A percentile compares a stretch with the other conserved stretches of the same genome.
Conservation (phyloP, 2,113 vertebrate species). For the Falco punctatus region DNA sequence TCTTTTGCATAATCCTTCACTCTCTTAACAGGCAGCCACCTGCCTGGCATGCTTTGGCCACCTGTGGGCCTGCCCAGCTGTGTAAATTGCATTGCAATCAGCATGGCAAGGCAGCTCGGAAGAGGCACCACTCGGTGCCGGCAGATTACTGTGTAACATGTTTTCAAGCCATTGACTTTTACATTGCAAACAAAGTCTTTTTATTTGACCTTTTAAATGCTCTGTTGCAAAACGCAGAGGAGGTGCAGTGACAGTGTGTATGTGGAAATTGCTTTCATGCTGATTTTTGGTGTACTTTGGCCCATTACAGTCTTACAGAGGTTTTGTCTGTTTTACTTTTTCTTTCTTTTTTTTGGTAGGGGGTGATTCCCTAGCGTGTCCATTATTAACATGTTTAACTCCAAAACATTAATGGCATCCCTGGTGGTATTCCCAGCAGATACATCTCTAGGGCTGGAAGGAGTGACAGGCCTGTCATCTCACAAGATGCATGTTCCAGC, state of each 20-base stretch:
- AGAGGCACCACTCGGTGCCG: not conserved
- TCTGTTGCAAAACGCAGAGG: not conserved
- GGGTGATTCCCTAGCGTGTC: not conserved
- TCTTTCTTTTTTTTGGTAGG: not conserved
- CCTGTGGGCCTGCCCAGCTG: not conserved
- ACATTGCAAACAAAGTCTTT: not conserved
- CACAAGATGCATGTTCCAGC: not conserved
- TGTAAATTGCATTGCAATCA: not conserved
- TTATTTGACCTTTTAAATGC: not conserved
- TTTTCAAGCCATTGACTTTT: not conserved
- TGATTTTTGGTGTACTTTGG: not conserved
- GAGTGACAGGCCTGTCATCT: not conserved
- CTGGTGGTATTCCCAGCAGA: not conserved
- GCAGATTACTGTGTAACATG: not conserved
- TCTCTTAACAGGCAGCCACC: not conserved
- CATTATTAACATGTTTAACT: not conserved
- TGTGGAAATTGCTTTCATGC: not conserved
- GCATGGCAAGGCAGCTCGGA: not conserved
- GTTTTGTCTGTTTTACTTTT: not conserved
- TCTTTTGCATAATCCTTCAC: not conserved
- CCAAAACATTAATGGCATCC: not conserved
- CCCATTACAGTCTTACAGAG: not conserved
- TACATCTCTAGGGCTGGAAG: not conserved
- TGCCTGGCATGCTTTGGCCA: not conserved
- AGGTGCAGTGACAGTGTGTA: not conserved